These are phyloP conservation scores for Pycnonotus jocosus DNA, from an alignment of 2,113 vertebrate genomes.

Conservation along the genomic window DNA sequence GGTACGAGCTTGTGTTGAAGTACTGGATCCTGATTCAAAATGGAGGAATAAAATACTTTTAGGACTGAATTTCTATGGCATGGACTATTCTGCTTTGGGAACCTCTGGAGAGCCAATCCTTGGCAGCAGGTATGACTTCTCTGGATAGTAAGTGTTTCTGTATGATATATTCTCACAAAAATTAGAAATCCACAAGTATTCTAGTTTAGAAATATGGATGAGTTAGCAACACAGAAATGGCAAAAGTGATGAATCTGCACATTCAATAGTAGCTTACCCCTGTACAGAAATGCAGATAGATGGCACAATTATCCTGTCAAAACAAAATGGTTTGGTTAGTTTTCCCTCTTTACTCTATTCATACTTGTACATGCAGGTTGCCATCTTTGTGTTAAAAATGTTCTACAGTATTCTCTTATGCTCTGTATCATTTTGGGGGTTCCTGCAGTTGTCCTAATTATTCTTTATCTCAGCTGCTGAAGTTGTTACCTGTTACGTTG, in stretches of 20 bases:
- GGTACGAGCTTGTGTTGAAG: constrained; percentile 87
- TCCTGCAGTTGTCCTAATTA: neutral
- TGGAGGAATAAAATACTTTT: constrained; percentile 94
- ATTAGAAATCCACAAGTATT: neutral
- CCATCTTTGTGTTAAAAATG: neutral
- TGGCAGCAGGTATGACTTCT: constrained; percentile 77
- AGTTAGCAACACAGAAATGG: neutral
- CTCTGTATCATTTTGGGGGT: neutral
- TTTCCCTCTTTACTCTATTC: neutral
- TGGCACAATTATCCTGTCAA: neutral
- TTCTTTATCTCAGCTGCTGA: neutral
- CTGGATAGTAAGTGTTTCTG: neutral
- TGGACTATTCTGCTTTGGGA: constrained; percentile 83
- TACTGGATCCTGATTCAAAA: constrained; percentile 81
- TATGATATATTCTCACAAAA: neutral
- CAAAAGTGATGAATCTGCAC: neutral
- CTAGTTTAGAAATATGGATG: neutral
- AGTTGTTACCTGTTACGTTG: neutral
- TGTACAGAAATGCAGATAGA: neutral
- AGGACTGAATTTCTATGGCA: constrained; percentile 91
- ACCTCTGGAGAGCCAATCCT: constrained; percentile 81
- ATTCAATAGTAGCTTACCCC: neutral
- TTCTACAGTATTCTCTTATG: neutral
- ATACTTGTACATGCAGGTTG: neutral
- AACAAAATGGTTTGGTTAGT: neutral